A percentile compares a stretch with the other conserved stretches of the same genome.
Evolutionary conservation across 2,888 invertebrate species (phyloP).

Genomic region (Diabrotica balteata): DNA sequence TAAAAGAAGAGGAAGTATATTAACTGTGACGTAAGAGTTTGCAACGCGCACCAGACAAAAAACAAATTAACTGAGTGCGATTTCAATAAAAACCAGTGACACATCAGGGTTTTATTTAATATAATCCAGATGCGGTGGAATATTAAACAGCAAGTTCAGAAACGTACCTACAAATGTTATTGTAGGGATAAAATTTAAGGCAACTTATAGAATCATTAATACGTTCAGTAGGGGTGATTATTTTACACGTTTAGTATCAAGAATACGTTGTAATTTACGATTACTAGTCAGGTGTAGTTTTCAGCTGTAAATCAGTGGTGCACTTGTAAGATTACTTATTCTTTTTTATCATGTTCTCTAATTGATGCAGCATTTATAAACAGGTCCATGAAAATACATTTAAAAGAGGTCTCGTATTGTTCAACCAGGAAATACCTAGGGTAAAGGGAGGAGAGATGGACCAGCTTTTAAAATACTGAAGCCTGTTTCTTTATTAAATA

Average conservation of each 20-base stretch:
- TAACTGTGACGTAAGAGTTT: conserved; percentile 18
- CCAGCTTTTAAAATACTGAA: too few species aligned
- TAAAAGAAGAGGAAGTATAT: conserved; percentile 24
- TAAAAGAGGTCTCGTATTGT: too few species aligned
- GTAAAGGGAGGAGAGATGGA: too few species aligned
- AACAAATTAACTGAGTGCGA: conserved; percentile 30
- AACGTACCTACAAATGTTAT: background rate
- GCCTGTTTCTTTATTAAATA: too few species aligned
- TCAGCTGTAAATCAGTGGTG: too few species aligned
- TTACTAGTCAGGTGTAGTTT: too few species aligned
- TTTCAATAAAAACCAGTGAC: conserved; percentile 31
- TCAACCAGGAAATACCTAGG: too few species aligned
- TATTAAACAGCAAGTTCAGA: conserved; percentile 24
- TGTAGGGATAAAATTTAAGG: background rate
- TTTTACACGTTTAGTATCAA: background rate
- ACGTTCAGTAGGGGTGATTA: background rate
- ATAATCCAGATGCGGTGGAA: conserved; percentile 28
- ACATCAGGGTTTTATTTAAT: conserved; percentile 28
- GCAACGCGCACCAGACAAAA: conserved; percentile 25
- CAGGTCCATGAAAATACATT: too few species aligned
- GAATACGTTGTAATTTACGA: too few species aligned
- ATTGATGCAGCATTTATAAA: too few species aligned
- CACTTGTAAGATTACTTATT: too few species aligned
- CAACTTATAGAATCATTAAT: background rate
- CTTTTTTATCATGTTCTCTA: too few species aligned